These are phyloP conservation scores for Ochropleura plecta DNA, from an alignment of 2,888 invertebrate species.

Conservation along the genomic window DNA sequence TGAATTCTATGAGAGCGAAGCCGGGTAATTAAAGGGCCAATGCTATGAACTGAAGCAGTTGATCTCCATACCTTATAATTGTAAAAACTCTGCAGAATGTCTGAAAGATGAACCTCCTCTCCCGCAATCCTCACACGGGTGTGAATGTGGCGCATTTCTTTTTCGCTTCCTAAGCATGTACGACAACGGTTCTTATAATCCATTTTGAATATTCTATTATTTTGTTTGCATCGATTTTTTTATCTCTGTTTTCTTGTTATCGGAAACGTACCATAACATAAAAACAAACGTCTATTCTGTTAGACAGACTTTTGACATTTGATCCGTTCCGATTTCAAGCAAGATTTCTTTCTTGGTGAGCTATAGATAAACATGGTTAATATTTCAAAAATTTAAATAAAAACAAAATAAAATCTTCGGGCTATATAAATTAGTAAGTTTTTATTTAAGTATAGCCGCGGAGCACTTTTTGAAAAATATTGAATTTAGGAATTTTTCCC, in stretches of 20 bases:
- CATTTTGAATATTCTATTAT: constrained; percentile 68
- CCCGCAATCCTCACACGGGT: constrained; percentile 79
- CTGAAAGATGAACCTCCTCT: constrained; percentile 78
- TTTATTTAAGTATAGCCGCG: too few relatives aligned
- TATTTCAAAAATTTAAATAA: background rate
- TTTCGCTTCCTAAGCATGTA: constrained; percentile 81
- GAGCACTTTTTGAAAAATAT: too few relatives aligned
- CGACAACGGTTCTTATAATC: constrained; percentile 81
- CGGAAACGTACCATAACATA: background rate
- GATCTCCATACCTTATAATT: constrained; percentile 78
- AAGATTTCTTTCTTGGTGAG: background rate
- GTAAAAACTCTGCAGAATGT: constrained; percentile 84
- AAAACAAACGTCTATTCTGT: constrained; percentile 18
- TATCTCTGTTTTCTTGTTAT: constrained; percentile 26
- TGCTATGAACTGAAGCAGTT: background rate
- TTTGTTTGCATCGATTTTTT: background rate
- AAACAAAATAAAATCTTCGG: too few relatives aligned
- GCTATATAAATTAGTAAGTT: too few relatives aligned
- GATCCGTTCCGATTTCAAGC: background rate
- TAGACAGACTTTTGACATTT: constrained; percentile 2
- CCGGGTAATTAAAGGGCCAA: background rate
- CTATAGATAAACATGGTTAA: background rate
- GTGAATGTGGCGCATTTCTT: constrained; percentile 83
- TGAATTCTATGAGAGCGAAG: too few relatives aligned
- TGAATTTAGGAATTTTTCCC: too few relatives aligned